Evolutionary conservation across 2,888 invertebrate genomes (phyloP), one percentile per base, ranked within the genome.

Genomic region (Flexamia atlantica): DNA sequence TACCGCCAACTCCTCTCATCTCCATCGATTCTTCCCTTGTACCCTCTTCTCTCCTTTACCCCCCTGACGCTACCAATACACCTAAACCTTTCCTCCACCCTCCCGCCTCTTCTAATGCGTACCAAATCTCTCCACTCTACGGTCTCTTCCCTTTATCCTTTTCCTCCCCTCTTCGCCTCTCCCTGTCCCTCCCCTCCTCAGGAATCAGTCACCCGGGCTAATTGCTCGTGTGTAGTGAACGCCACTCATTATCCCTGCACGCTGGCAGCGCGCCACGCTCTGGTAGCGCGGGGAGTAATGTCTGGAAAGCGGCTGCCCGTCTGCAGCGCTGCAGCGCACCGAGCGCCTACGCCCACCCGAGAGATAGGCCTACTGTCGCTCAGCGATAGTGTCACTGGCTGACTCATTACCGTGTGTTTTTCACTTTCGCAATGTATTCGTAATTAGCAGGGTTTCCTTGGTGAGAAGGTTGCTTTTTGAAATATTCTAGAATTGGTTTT

Each of bases 191-290:
- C 57, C 23, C 23, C 60, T 23, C 9, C 23, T 60, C 60, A n/a
- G 60, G 30, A 68, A 32, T 68, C 68, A 68, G 32, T 68, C 68
- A 68, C 68, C 68, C 25, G 32, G 68, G 68, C 68, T 68, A 68
- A 68, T 68, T 68, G 68, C 68, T 60, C 68, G 36, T 68, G 30
- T 32, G 68, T 32, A 68, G 68, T 68, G 68, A 57, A 57, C 57
- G 57, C 57, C 57, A 23, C 57, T 57, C 57, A 57, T 57, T 57
- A 57, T 57, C 57, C 57, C 57, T 28, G 68, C 68, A 68, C 68
- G 68, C 36, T 30, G 32, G 36, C 32, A 68, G 68, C 68, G 32
- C 68, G 3, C n/a, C 68, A 68, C 68, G 68, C 68, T 68, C 68
- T 68, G 68, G 68, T 68, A 68, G 7, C 25, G 17, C 10, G 5